A percentile compares a stretch with the other conserved stretches of the same genome.
Evolutionary conservation across 1,140 invertebrate species (phyloP).

Genomic region (Dolichoris vasculosae): DNA sequence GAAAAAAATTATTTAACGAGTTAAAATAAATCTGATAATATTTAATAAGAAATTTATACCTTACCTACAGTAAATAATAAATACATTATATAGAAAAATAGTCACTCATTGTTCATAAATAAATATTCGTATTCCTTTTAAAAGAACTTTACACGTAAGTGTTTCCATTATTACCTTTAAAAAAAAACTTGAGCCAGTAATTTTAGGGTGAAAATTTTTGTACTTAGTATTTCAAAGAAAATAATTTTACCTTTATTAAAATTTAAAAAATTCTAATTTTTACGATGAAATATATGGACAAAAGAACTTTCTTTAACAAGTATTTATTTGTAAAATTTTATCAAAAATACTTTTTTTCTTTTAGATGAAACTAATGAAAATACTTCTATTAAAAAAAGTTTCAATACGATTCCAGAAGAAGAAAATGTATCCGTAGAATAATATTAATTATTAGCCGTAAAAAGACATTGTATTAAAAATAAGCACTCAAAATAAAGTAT

Average conservation of each 20-base stretch:
- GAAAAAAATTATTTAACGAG: too few species aligned
- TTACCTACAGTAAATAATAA: too few species aligned
- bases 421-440: not conserved
- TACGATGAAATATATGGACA: too few species aligned
- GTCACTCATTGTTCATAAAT: not conserved
- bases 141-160: not conserved
- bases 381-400: not conserved
- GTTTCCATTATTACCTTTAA: not conserved
- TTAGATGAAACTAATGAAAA: not conserved
- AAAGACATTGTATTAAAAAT: not conserved
- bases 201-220: not conserved
- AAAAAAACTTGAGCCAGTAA: not conserved
- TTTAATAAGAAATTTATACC: too few species aligned
- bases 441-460: not conserved
- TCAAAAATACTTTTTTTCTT: too few species aligned
- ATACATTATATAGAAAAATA: not conserved
- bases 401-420: not conserved
- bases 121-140: not conserved
- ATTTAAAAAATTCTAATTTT: too few species aligned
- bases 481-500: not conserved
- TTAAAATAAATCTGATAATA: too few species aligned
- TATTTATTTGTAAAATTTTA: too few species aligned
- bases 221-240: not conserved
- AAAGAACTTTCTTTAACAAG: too few species aligned
- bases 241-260: not conserved